These are phyloP conservation scores for Thinocorus orbignyianus DNA, from an alignment of 2,113 vertebrate species.

Conservation along the genomic window DNA sequence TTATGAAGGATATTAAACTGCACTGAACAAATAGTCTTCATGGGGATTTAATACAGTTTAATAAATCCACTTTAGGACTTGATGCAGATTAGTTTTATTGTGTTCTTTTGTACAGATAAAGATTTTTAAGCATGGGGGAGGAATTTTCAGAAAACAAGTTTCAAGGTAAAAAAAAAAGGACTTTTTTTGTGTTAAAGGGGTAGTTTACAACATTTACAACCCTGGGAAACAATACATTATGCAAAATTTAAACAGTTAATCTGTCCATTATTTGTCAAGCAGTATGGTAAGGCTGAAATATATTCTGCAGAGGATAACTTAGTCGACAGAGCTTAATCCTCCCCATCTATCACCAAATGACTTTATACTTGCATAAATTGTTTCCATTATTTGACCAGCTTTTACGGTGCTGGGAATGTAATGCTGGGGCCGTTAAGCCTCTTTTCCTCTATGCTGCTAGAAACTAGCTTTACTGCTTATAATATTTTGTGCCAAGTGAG, in stretches of 20 bases:
- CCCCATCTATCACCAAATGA: background rate
- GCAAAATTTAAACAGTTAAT: background rate
- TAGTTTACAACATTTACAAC: background rate
- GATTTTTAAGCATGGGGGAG: background rate
- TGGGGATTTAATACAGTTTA: background rate
- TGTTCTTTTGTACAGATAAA: background rate
- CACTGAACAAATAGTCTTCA: background rate
- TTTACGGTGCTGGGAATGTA: background rate
- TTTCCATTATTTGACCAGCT: constrained; percentile 28
- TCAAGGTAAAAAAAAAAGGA: background rate
- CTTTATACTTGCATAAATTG: background rate
- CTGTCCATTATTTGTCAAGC: background rate
- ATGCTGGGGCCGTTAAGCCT: constrained; percentile 12
- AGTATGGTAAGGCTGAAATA: background rate
- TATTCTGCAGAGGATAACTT: background rate
- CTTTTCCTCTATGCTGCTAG: background rate
- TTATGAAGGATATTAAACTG: background rate
- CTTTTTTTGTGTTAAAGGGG: background rate
- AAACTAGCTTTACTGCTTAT: background rate
- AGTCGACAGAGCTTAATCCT: constrained; percentile 37
- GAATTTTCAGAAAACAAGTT: background rate
- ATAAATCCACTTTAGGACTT: background rate
- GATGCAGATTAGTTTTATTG: background rate
- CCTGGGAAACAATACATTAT: background rate
- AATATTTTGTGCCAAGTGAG: background rate